Conservation (phyloP, 2,797 vertebrate species). For the Mormyrops boulengeri region DNA sequence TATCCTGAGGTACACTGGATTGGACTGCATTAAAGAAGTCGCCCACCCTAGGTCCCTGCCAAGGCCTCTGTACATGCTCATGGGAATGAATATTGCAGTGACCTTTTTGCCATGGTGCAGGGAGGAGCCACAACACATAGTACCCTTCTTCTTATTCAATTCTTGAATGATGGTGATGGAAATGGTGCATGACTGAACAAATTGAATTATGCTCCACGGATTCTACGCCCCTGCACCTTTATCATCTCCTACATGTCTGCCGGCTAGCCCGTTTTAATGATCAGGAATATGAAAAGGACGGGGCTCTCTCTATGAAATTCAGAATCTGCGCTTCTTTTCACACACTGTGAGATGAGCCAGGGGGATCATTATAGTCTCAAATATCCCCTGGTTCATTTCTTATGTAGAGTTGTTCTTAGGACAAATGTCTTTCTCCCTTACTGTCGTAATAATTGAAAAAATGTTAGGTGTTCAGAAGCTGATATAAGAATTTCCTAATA, state of each 20-base stretch:
- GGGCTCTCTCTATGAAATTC: neutral
- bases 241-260: neutral
- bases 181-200: constrained; percentile 4
- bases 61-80: neutral
- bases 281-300: neutral
- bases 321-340: neutral
- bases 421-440: neutral
- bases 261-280: neutral
- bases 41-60: neutral
- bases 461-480: neutral
- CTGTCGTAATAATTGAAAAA: neutral
- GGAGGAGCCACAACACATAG: neutral
- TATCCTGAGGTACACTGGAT: neutral
- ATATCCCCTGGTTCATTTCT: neutral
- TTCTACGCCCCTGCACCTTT: neutral
- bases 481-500: neutral
- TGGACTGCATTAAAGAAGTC: neutral
- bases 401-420: neutral
- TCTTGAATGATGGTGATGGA: neutral
- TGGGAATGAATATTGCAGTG: neutral
- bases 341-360: neutral
- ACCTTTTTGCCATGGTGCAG: neutral
- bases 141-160: neutral
- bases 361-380: neutral
- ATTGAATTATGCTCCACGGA: constrained; percentile 4